A percentile compares a stretch with the other conserved stretches of the same genome.
Evolutionary conservation across 2,888 invertebrate species (phyloP).

Genomic region (Nomada hirtipes): DNA sequence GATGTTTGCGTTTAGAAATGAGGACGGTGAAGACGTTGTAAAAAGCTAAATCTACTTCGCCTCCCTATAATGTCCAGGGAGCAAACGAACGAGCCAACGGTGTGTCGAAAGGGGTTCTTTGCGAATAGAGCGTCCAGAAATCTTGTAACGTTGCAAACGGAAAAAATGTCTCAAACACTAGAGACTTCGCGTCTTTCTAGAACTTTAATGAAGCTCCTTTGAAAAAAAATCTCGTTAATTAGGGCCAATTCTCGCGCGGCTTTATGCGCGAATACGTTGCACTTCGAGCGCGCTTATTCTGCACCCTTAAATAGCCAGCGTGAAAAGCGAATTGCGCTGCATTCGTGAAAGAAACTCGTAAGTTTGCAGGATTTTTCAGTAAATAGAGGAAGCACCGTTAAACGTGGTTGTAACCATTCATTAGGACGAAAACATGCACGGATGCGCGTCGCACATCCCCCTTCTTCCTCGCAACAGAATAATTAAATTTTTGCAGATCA

Average conservation of each 20-base stretch:
- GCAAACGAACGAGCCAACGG: too few relatives aligned
- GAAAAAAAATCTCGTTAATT: slow-evolving; percentile 1
- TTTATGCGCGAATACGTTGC: background rate
- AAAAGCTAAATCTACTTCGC: background rate
- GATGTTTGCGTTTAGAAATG: background rate
- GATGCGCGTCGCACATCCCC: background rate
- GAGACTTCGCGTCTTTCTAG: background rate
- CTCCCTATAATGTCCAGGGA: background rate
- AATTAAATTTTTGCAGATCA: too few relatives aligned
- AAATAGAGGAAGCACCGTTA: background rate
- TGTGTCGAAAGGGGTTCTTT: background rate
- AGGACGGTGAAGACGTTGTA: rapidly evolving
- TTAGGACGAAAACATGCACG: background rate
- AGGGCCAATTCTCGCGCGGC: slow-evolving; percentile 5
- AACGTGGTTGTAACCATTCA: background rate
- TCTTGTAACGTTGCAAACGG: too few relatives aligned
- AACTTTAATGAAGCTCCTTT: too few relatives aligned
- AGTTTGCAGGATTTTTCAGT: background rate
- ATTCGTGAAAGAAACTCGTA: background rate
- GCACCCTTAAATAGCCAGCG: background rate
- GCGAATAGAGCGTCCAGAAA: background rate
- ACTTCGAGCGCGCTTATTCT: background rate
- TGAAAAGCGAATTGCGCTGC: too few relatives aligned
- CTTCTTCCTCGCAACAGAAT: too few relatives aligned
- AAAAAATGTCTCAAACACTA: background rate